A percentile compares a stretch with the other conserved stretches of the same genome.
phyloP scores from a whole-genome alignment of 2,888 invertebrate genomes.

The Malachius bipustulatus region DNA sequence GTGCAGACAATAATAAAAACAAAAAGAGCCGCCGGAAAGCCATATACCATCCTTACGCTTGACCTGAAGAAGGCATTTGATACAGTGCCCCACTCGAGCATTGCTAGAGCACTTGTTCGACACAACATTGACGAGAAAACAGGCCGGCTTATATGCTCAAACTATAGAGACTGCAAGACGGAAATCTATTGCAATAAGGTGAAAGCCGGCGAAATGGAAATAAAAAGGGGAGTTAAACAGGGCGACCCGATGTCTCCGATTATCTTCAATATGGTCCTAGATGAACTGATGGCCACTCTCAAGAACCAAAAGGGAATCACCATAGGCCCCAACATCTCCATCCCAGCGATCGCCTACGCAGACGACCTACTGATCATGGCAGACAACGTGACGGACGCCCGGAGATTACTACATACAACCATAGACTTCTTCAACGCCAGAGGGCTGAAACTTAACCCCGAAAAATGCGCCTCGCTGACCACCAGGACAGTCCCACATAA shows the following conservation, averaged over 20 bases:
- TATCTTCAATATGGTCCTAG: too few relatives aligned
- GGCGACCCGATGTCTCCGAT: too few relatives aligned
- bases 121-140: conserved; percentile 8
- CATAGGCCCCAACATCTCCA: neutral
- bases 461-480: conserved; percentile 4
- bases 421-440: conserved; percentile 6
- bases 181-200: too few relatives aligned
- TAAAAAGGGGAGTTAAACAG: too few relatives aligned
- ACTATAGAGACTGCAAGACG: too few relatives aligned
- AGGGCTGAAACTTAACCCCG: conserved; percentile 6
- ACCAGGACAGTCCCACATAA: neutral
- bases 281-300: too few relatives aligned
- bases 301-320: too few relatives aligned
- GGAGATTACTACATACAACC: neutral
- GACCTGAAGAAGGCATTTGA: conserved; percentile 20
- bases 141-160: too few relatives aligned
- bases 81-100: conserved; percentile 14
- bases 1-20: conserved; percentile 13
- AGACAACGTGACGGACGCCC: neutral
- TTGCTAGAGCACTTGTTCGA: conserved; percentile 13
- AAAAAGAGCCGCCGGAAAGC: conserved; percentile 2
- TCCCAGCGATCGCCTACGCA: conserved; percentile 7
- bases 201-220: too few relatives aligned
- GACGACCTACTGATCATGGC: conserved; percentile 5
- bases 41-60: conserved; percentile 13